Evolutionary conservation across 2,888 invertebrate species (phyloP), one percentile per base, ranked within the genome.

Genomic region (Nasonovia ribisnigri): DNA sequence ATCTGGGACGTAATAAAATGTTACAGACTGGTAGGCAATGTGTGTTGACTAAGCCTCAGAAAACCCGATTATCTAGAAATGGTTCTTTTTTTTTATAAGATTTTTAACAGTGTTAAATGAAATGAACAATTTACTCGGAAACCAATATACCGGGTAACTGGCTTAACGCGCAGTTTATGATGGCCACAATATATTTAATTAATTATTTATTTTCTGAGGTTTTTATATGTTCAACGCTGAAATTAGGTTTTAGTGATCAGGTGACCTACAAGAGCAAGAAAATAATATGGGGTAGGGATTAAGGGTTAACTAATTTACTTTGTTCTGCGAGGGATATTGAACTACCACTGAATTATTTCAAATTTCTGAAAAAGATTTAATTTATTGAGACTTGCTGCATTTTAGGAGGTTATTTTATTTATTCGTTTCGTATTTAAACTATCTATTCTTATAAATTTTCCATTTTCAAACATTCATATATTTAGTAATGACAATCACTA

Each of bases 161-260:
- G 77, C 77, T 77, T 36, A 36, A 77, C 77, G 77, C 36, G 20
- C 8, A 77, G 77, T 77, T 77, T 77, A 77, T 36, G 36, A 77
- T 36, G 6, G 77, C 20, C 36, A 77, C 20, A 36, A 77, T 46
- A 46, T 46, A 46, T 77, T 77, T 77, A 36, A 77, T 77, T 77
- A 77, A 77, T 77, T 77, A 36, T 77, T 77, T 77, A 0, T 36
- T 77, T 77, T 77, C 36, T 77, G 6, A 36, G 20, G 20, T n/a
- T 67, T 77, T 60, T 60, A 36, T 77, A 36, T 77, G 36, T 77
- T 3, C 8, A 77, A 77, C 77, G 24, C 77, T 20, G 8, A 77
- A 77, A 77, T 77, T 77, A 77, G 8, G 77, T 77, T 77, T 77
- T 77, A 77, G 77, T 24, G 77, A 77, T 77, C 77, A 36, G 77